phyloP scores from a whole-genome alignment of 2,797 vertebrate genomes.

The Poeciliopsis turneri region DNA sequence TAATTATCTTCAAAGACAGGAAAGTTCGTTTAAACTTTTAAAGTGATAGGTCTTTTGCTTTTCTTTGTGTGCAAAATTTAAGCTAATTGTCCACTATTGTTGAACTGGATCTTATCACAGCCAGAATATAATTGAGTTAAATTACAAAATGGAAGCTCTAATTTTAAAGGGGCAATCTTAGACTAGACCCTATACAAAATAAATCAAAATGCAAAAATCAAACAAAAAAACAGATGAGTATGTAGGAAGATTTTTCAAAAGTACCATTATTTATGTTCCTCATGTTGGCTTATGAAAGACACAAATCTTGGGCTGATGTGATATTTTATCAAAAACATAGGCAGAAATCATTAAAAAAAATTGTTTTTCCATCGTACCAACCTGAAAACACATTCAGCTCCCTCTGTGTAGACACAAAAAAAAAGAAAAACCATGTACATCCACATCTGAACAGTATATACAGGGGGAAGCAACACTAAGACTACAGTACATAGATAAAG shows the following conservation, averaged over 20 bases:
- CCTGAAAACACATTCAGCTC: conserved; percentile 56
- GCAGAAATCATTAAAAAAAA: conserved; percentile 68
- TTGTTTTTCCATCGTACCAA: conserved; percentile 63
- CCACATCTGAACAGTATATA: conserved; percentile 69
- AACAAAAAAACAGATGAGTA: conserved; percentile 21
- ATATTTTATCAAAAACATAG: conserved; percentile 46
- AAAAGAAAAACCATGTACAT: conserved; percentile 45
- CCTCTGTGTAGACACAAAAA: conserved; percentile 73
- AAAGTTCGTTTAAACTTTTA: conserved; percentile 7
- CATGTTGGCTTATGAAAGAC: conserved; percentile 51
- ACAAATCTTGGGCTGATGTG: conserved; percentile 43
- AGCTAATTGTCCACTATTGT: conserved; percentile 35
- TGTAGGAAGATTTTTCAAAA: conserved; percentile 38
- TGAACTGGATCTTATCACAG: conserved; percentile 46
- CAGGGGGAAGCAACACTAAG: conserved; percentile 62
- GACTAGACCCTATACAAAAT: conserved; percentile 66
- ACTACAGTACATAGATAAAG: conserved; percentile 40
- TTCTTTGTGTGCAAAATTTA: conserved; percentile 16
- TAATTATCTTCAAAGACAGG: background rate
- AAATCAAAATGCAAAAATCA: conserved; percentile 57
- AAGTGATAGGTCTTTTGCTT: conserved; percentile 10
- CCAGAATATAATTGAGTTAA: conserved; percentile 34
- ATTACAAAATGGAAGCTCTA: conserved; percentile 35
- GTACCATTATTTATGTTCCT: conserved; percentile 58
- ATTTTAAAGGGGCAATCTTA: conserved; percentile 59